Conservation (phyloP, 1,140 invertebrate species). For the Cotesia typhae region DNA sequence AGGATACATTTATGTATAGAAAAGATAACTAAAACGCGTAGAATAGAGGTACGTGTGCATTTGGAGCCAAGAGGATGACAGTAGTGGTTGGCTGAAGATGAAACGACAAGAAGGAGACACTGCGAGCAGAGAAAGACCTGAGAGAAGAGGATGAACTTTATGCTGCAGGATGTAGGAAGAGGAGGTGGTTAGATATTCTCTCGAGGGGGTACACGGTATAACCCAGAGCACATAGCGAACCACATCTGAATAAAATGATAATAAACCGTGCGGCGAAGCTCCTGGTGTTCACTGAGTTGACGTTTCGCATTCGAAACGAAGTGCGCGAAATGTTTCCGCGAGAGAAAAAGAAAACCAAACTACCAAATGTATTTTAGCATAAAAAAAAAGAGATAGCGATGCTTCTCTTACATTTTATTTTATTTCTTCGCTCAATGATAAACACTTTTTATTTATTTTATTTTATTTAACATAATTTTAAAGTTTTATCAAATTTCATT, state of each 20-base stretch:
- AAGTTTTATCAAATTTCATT: too few species aligned
- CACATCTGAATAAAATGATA: constrained; percentile 45
- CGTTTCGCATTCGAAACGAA: constrained; percentile 28
- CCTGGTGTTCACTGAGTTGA: constrained; percentile 34
- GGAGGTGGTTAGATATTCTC: constrained; percentile 6
- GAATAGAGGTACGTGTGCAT: constrained; percentile 13
- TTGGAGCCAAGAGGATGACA: constrained; percentile 49
- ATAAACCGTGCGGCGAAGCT: constrained; percentile 40
- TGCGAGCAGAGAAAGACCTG: not conserved
- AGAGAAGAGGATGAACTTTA: not conserved
- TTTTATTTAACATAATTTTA: too few species aligned
- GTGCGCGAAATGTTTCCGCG: constrained; percentile 11
- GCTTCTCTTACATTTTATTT: not conserved
- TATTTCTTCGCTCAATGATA: not conserved
- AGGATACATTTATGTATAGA: constrained; percentile 23
- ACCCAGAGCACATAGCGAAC: constrained; percentile 12
- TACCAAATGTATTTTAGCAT: constrained; percentile 11
- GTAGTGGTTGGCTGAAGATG: constrained; percentile 7
- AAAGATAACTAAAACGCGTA: constrained; percentile 3
- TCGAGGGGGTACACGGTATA: constrained; percentile 21
- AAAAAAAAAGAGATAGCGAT: not conserved
- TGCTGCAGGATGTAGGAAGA: not conserved
- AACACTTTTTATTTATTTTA: not conserved
- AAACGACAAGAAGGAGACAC: constrained; percentile 1
- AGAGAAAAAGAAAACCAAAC: constrained; percentile 13